These are phyloP conservation scores for Lathamus discolor DNA, from an alignment of 2,113 vertebrate genomes.

Conservation along the genomic window DNA sequence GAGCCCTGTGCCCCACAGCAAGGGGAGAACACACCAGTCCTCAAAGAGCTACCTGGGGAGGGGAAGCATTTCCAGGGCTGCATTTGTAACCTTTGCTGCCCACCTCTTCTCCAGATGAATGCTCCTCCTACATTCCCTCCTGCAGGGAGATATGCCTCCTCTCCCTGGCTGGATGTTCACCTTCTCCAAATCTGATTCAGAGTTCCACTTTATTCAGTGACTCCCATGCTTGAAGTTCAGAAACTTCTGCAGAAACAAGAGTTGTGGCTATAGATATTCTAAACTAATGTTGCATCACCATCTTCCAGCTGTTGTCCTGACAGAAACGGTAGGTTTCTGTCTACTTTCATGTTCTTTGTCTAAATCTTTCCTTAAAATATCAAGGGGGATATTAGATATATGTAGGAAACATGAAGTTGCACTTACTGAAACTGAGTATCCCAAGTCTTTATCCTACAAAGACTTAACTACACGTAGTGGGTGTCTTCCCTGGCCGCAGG, in stretches of 20 bases:
- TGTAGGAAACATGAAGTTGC: not conserved
- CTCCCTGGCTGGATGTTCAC: rapidly evolving
- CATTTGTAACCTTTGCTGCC: not conserved
- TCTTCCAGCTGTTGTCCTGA: not conserved
- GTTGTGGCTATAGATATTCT: not conserved
- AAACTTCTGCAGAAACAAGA: not conserved
- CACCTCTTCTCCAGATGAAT: not conserved
- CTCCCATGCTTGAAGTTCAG: not conserved
- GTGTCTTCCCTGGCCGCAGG: not conserved
- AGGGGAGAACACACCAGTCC: not conserved
- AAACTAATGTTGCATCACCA: not conserved
- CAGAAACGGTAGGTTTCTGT: not conserved
- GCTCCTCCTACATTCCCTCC: not conserved
- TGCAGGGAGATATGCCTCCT: not conserved
- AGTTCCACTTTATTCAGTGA: not conserved
- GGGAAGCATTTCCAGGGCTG: not conserved
- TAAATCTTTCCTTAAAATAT: not conserved
- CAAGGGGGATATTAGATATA: not conserved
- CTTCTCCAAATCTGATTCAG: not conserved
- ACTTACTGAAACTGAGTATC: not conserved
- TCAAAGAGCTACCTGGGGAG: not conserved
- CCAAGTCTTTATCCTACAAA: not conserved
- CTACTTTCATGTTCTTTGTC: not conserved
- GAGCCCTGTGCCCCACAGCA: not conserved
- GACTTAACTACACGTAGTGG: not conserved